Base-by-base conservation (phyloP, 2,888 invertebrate genomes). In the Atherix ibis region DNA sequence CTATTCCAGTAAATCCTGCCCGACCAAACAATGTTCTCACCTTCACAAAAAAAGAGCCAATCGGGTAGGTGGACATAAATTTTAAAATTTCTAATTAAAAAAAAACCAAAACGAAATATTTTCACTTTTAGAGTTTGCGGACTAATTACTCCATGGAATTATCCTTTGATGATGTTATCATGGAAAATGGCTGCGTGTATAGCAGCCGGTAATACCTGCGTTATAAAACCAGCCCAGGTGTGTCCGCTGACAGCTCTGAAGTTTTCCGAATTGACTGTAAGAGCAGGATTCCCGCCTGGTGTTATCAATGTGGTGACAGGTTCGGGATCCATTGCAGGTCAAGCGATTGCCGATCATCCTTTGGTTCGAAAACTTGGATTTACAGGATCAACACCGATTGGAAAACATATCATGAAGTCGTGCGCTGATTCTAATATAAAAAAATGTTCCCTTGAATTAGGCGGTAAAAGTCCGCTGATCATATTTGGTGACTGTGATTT, bases 141-240 rank as follows among this genome's bases (percentile, higher is more conserved):
- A 0, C 64, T 95, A 12, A 75, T 95, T 12, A 92, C 92, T 0
- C 94, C 95, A 0, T 97, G 95, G 95, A 95, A 95, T 59, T 97
- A 95, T 57, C 95, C 95, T 0, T 64, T 97, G 8, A 95, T 97
- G 95, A 97, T 95, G 95, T 62, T 95, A 9, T 87, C 91, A 0
- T 95, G 94, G 94, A 95, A 95, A 61, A 91, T 94, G 89, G 92
- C 94, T 0, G 89, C 95, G 3, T 95, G 94, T 52, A 66, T 95
- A 30, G 92, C 94, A 0, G 92, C 94, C 6, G 95, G 95, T 22
- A 95, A 95, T 54, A 92, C 94, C 0, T 91, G 94, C 0, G 77
- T 95, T 1, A 84, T 94, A 58, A 95, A 95, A 59, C 95, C 95
- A 0, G 94, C 95, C 1, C 81, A 81, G 50, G 79, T 81, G 0